phyloP scores from a whole-genome alignment of 2,888 invertebrate genomes.

The Platycnemis pennipes region DNA sequence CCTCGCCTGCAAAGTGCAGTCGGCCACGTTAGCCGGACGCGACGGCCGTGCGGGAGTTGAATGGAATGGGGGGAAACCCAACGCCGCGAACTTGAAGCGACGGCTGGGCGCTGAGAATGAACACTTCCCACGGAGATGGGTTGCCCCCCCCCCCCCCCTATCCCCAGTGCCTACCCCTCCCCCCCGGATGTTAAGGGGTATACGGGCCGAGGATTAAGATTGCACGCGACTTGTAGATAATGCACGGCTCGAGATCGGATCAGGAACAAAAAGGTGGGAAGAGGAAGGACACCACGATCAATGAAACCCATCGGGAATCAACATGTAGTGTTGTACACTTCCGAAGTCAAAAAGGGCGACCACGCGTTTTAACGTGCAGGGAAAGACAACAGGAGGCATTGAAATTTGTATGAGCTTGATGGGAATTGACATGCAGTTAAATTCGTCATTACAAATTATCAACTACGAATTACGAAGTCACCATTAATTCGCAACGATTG shows the following conservation, averaged over 20 bases:
- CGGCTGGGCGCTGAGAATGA: not conserved
- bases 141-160: not conserved
- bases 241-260: conserved; percentile 22
- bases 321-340: not conserved
- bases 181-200: not conserved
- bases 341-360: not conserved
- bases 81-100: not conserved
- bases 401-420: too few relatives aligned
- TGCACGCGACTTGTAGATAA: conserved; percentile 15
- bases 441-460: too few relatives aligned
- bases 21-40: not conserved
- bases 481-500: too few relatives aligned
- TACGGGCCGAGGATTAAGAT: not conserved
- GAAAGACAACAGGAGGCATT: not conserved
- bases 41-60: not conserved
- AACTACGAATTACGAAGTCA: too few relatives aligned
- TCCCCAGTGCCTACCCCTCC: not conserved
- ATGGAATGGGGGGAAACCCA: not conserved
- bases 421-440: too few relatives aligned
- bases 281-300: not conserved
- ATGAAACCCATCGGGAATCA: not conserved
- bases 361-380: not conserved
- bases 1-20: not conserved
- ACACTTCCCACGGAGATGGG: not conserved
- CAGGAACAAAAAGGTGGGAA: not conserved